Evolutionary conservation across 2,797 vertebrate species (phyloP).

Genomic region (Cynodonichthys magdalenae): DNA sequence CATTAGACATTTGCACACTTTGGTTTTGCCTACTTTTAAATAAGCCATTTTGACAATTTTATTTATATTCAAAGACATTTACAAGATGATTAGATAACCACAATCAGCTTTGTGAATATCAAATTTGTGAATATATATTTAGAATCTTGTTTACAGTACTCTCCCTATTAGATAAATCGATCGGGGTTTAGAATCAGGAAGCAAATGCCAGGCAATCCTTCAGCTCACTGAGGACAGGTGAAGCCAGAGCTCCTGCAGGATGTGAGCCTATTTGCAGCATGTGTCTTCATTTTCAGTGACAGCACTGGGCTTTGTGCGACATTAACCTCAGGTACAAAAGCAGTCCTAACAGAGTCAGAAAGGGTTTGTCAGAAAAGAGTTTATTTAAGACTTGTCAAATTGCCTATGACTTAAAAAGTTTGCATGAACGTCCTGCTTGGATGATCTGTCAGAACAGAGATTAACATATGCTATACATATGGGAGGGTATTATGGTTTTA

Average conservation of each 20-base stretch:
- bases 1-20: background rate
- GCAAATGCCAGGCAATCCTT: conserved; percentile 29
- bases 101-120: conserved; percentile 33
- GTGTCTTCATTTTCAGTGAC: conserved; percentile 64
- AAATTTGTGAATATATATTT: conserved; percentile 23
- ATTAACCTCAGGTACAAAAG: conserved; percentile 53
- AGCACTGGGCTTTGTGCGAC: conserved; percentile 28
- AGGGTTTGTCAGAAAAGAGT: conserved; percentile 25
- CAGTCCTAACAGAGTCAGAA: conserved; percentile 37
- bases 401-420: conserved; percentile 19
- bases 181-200: conserved; percentile 9
- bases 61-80: conserved; percentile 38
- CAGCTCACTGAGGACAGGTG: conserved; percentile 27
- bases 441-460: conserved; percentile 9
- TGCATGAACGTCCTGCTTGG: conserved; percentile 2
- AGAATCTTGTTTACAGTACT: conserved; percentile 5
- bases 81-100: conserved; percentile 43
- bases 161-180: background rate
- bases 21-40: conserved; percentile 23
- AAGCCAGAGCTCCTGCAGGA: conserved; percentile 50
- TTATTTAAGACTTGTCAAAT: conserved; percentile 2
- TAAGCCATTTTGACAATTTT: conserved; percentile 29
- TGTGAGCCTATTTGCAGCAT: conserved; percentile 55
- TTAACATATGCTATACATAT: background rate
- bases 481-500: conserved; percentile 15